Evolutionary conservation across 2,113 vertebrate genomes (phyloP).

Genomic region (Tetrax tetrax): DNA sequence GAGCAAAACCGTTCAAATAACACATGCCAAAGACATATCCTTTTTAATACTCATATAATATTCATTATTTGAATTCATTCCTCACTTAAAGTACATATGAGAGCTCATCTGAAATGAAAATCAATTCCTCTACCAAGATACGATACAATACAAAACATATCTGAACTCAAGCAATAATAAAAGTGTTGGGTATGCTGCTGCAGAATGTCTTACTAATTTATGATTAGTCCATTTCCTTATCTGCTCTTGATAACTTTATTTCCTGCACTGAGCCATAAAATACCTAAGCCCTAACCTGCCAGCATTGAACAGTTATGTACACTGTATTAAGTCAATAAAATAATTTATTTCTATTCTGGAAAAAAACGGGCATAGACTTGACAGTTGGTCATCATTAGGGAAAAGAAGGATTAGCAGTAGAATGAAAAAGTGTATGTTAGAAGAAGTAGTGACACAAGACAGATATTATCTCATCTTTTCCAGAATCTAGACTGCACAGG

Average conservation of each 20-base stretch:
- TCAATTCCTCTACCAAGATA: neutral
- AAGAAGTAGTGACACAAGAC: neutral
- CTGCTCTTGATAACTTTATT: neutral
- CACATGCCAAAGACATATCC: neutral
- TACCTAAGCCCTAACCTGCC: neutral
- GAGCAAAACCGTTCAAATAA: neutral
- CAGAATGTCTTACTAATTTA: neutral
- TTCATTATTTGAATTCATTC: neutral
- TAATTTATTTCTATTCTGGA: neutral
- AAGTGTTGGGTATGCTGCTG: neutral
- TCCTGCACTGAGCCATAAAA: neutral
- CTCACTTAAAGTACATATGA: neutral
- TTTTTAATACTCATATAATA: neutral
- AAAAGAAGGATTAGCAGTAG: neutral
- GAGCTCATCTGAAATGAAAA: neutral
- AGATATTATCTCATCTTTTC: neutral
- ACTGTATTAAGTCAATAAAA: neutral
- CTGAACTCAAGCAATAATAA: neutral
- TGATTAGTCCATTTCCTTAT: neutral
- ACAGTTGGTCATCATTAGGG: neutral
- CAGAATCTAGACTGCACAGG: neutral
- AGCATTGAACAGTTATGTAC: neutral
- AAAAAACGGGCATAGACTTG: neutral
- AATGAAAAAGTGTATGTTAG: neutral
- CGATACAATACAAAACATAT: neutral